Evolutionary conservation across 2,113 vertebrate species (phyloP).

Genomic region (human (Homo sapiens)): GRCh38 chr1:235794001-235794500

Average conservation of each 20-base stretch:
- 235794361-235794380: neutral
- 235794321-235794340: constrained; percentile 4
- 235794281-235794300: constrained; percentile 16
- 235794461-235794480: neutral
- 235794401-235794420: constrained; percentile 32
- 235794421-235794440: neutral
- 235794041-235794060: too few species aligned
- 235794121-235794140: too few species aligned
- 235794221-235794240: neutral
- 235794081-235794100: too few species aligned
- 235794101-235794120: too few species aligned
- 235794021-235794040: too few species aligned
- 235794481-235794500: neutral
- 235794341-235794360: constrained; percentile 27
- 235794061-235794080: too few species aligned
- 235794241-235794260: neutral
- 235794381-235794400: neutral
- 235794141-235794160: neutral
- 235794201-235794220: neutral
- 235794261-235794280: constrained; percentile 20
- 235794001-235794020: too few species aligned
- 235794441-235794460: neutral
- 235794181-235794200: neutral
- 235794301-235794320: constrained; percentile 23
- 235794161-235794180: neutral